Percentiles rank a stretch among this genome's conserved stretches.
phyloP scores from a whole-genome alignment of 2,113 vertebrate species.

The Trematocara variabile region DNA sequence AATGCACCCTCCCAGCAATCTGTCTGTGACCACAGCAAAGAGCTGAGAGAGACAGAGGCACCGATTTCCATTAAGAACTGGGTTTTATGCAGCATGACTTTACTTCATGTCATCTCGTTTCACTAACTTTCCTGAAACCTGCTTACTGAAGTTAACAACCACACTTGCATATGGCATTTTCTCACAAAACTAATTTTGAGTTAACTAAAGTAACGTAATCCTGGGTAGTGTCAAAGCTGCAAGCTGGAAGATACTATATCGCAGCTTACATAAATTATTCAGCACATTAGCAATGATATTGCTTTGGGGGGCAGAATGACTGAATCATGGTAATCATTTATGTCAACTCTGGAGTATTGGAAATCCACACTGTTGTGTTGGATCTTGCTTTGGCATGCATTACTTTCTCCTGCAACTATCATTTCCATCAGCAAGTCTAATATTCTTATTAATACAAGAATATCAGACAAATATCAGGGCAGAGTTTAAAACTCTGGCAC shows the following conservation, averaged over 20 bases:
- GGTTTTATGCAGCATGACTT: neutral
- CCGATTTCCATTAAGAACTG: neutral
- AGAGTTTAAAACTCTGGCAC: neutral
- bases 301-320: slow-evolving; percentile 33
- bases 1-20: neutral
- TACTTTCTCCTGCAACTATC: neutral
- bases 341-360: slow-evolving; percentile 15
- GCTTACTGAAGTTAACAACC: neutral
- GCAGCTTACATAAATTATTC: slow-evolving; percentile 56
- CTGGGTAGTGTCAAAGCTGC: neutral
- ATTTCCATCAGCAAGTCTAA: neutral
- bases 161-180: neutral
- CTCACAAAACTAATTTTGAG: neutral
- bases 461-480: neutral
- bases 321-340: slow-evolving; percentile 47
- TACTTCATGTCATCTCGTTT: neutral
- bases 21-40: neutral
- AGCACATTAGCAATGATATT: slow-evolving; percentile 35
- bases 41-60: neutral
- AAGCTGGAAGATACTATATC: slow-evolving; percentile 30
- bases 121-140: neutral
- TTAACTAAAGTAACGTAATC: neutral
- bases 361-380: slow-evolving; percentile 14
- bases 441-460: neutral
- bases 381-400: neutral